Conservation (phyloP, 2,797 vertebrate species). For the Chiroxiphia lanceolata region DNA sequence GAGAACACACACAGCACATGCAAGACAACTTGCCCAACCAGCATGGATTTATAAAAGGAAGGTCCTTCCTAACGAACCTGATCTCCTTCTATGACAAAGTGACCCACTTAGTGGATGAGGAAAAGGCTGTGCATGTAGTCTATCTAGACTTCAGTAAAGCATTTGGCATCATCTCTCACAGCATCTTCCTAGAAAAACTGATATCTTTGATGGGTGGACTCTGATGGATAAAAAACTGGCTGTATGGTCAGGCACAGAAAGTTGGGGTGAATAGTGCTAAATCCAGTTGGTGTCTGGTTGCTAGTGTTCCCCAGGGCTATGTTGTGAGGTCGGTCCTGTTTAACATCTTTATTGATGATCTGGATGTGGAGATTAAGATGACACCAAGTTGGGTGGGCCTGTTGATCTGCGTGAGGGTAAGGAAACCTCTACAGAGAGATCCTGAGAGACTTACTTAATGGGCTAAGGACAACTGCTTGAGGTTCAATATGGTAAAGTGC, state of each 20-base stretch:
- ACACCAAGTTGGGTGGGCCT: not conserved
- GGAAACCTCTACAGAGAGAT: not conserved
- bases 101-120: not conserved
- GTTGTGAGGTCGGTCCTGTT: not conserved
- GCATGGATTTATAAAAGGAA: not conserved
- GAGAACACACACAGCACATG: fast-evolving
- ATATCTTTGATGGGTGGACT: fast-evolving
- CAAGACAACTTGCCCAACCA: too few species aligned
- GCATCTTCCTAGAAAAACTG: not conserved
- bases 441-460: not conserved
- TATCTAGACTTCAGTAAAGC: not conserved
- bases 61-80: not conserved
- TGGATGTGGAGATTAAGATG: not conserved
- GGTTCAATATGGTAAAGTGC: not conserved
- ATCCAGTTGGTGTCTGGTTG: too few species aligned
- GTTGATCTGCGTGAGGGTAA: not conserved
- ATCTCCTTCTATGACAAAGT: not conserved
- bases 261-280: not conserved
- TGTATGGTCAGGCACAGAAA: not conserved
- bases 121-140: not conserved
- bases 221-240: not conserved
- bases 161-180: not conserved
- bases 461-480: not conserved
- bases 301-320: too few species aligned
- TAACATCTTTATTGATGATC: not conserved